phyloP scores from a whole-genome alignment of 2,888 invertebrate genomes.

The Altica lythri region DNA sequence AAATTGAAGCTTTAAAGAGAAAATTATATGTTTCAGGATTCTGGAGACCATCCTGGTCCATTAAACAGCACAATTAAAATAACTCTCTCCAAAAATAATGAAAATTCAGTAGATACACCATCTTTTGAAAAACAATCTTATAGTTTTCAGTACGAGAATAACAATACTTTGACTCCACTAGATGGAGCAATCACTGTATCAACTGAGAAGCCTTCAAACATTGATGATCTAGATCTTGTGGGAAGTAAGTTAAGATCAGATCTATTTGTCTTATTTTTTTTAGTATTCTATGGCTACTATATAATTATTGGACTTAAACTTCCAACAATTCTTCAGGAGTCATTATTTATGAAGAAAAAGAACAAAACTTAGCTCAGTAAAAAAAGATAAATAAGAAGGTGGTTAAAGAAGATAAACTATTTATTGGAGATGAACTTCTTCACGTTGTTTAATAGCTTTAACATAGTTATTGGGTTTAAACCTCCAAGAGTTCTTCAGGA shows the following conservation, averaged over 20 bases:
- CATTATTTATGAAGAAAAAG: no score
- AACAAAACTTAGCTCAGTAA: no score
- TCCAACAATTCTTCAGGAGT: no score
- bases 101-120: conserved; percentile 57
- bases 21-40: conserved; percentile 36
- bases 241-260: no score
- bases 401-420: no score
- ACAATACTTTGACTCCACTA: conserved; percentile 32
- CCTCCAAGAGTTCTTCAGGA: no score
- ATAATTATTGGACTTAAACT: no score
- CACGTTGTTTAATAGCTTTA: no score
- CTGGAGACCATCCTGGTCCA: conserved; percentile 27
- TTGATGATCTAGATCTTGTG: no score
- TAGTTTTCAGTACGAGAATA: conserved; percentile 55
- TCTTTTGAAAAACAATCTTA: conserved; percentile 57
- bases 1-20: background rate
- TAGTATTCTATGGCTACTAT: conserved; percentile 28
- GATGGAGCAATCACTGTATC: conserved; percentile 22
- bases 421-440: no score
- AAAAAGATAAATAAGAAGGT: no score
- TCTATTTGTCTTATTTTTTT: conserved; percentile 24
- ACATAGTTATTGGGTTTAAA: no score
- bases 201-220: conserved; percentile 23
- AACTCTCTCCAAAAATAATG: conserved; percentile 53
- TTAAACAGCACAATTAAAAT: conserved; percentile 38